Percentiles rank a stretch among this genome's conserved stretches.
Evolutionary conservation across 2,113 vertebrate genomes (phyloP).

Genomic region (Pongo pygmaeus): DNA sequence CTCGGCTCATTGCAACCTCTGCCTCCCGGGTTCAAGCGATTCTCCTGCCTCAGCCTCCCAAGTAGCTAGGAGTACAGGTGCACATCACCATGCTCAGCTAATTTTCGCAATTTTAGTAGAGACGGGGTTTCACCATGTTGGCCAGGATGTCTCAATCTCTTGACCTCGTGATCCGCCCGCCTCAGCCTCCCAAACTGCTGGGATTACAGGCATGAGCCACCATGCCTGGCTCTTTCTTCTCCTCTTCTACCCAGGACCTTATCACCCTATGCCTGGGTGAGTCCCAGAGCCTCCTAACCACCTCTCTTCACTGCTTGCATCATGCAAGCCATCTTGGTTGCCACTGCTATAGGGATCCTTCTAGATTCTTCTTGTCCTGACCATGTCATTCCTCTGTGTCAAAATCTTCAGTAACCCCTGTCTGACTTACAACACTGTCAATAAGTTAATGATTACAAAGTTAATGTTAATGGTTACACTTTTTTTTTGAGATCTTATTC

Average conservation of each 20-base stretch:
- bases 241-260: too few species aligned
- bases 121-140: too few species aligned
- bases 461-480: not conserved
- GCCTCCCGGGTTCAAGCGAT: too few species aligned
- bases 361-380: not conserved
- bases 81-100: too few species aligned
- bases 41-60: too few species aligned
- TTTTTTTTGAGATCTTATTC: not conserved
- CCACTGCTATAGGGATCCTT: not conserved
- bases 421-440: not conserved
- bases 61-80: too few species aligned
- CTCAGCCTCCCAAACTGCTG: too few species aligned
- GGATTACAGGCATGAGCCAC: too few species aligned
- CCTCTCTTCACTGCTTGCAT: not conserved
- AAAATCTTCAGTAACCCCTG: not conserved
- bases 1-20: too few species aligned
- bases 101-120: too few species aligned
- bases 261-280: not conserved
- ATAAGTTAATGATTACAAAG: not conserved
- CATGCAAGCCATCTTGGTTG: not conserved
- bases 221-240: not conserved
- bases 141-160: too few species aligned
- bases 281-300: not conserved
- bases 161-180: too few species aligned
- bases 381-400: not conserved